phyloP scores from a whole-genome alignment of 1,140 invertebrate species.

The Drosophila ohnishii region DNA sequence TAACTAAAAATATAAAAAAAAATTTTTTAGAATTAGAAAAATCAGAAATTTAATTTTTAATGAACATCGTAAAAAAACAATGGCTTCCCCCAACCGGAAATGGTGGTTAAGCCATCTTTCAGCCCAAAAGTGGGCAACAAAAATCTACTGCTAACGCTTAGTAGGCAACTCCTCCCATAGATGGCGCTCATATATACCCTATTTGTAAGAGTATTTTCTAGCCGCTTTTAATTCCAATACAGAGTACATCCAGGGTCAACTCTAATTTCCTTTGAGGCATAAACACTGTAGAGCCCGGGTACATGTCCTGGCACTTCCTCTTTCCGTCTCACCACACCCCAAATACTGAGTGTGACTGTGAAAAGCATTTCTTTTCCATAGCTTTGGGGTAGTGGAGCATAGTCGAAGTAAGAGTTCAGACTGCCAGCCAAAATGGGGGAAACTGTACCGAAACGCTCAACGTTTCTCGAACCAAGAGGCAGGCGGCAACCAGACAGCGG shows the following conservation, averaged over 20 bases:
- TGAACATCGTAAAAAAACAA: neutral
- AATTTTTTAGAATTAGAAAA: too few relatives aligned
- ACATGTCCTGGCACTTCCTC: slow-evolving; percentile 3
- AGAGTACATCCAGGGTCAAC: neutral
- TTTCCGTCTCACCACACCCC: neutral
- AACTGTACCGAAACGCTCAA: slow-evolving; percentile 63
- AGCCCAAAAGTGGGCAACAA: slow-evolving; percentile 22
- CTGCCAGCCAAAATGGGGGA: slow-evolving; percentile 32
- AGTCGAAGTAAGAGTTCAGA: slow-evolving; percentile 22
- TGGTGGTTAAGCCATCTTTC: neutral
- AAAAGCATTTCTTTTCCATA: slow-evolving; percentile 39
- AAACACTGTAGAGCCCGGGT: neutral
- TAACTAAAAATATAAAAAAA: too few relatives aligned
- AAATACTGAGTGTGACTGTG: neutral
- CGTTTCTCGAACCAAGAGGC: slow-evolving; percentile 12
- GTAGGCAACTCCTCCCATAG: neutral
- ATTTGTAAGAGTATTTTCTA: neutral
- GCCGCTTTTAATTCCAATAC: too few relatives aligned
- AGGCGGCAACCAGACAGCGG: slow-evolving; percentile 56
- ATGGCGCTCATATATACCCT: neutral
- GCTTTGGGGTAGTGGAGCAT: slow-evolving; percentile 77
- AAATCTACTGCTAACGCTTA: neutral
- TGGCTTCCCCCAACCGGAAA: neutral
- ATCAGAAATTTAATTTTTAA: neutral
- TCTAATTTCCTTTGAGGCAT: neutral